phyloP scores from a whole-genome alignment of 2,888 invertebrate species.

The Metacarcinus magister region DNA sequence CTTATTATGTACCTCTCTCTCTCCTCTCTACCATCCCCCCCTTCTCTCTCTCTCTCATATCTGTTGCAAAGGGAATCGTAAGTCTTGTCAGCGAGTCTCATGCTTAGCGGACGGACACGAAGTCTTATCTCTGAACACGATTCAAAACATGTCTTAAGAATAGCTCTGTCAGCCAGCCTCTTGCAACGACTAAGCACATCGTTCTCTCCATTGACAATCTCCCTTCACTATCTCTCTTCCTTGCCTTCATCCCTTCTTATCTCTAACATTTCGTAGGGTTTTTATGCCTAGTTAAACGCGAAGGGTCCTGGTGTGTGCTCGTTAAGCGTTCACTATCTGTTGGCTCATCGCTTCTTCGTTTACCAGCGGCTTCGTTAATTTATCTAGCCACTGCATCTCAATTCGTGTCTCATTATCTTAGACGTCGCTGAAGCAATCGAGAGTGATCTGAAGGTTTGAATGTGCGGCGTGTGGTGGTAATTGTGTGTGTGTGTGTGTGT shows the following conservation, averaged over 20 bases:
- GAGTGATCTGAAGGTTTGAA: neutral
- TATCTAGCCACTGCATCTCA: constrained; percentile 21
- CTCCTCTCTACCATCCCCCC: neutral
- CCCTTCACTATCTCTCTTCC: neutral
- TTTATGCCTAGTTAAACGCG: neutral
- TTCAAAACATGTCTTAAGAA: constrained; percentile 33
- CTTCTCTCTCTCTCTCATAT: neutral
- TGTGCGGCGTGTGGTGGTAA: neutral
- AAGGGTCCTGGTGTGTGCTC: constrained; percentile 18
- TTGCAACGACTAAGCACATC: neutral
- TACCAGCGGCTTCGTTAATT: constrained; percentile 18
- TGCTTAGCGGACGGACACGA: neutral
- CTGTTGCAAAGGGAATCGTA: too few relatives aligned
- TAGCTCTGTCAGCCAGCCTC: neutral
- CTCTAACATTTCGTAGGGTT: neutral
- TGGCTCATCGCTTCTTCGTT: neutral
- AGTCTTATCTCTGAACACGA: neutral
- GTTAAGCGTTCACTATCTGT: neutral
- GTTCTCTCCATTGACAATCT: constrained; percentile 51
- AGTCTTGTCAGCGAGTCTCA: constrained; percentile 22
- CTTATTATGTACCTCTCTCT: neutral
- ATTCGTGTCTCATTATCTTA: constrained; percentile 44
- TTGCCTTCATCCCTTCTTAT: neutral
- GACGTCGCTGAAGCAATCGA: constrained; percentile 38
- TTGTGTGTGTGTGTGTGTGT: constrained; percentile 43